phyloP scores from a whole-genome alignment of 1,140 invertebrate genomes.

The Panagrolaimus sp. region DNA sequence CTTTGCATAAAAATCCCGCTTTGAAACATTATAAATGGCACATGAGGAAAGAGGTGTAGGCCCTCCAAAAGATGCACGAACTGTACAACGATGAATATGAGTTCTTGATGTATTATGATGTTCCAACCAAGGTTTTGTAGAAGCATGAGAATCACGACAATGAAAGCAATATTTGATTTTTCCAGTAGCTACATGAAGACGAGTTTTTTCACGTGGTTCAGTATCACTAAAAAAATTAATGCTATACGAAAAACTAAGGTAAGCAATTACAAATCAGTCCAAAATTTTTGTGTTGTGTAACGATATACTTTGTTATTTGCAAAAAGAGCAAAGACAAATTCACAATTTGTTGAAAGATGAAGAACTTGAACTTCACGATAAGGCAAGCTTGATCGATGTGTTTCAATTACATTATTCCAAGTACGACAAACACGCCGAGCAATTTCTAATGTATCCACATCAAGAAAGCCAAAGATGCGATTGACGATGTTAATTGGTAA shows the following conservation, averaged over 20 bases:
- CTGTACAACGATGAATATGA: not conserved
- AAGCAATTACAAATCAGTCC: not conserved
- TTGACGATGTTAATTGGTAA: not conserved
- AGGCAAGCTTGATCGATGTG: not conserved
- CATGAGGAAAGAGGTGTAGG: not conserved
- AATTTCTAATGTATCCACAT: not conserved
- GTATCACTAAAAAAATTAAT: not conserved
- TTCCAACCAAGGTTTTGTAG: not conserved
- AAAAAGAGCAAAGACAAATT: not conserved
- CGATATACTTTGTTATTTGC: not conserved
- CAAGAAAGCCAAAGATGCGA: not conserved
- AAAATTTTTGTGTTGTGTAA: not conserved
- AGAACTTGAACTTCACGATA: not conserved
- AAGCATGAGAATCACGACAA: not conserved
- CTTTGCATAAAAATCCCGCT: not conserved
- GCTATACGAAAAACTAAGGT: not conserved
- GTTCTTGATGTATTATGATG: not conserved
- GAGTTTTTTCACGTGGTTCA: not conserved
- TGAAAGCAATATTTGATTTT: not conserved
- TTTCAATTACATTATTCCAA: conserved; percentile 3
- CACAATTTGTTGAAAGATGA: not conserved
- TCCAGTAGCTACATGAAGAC: not conserved
- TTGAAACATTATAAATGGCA: not conserved
- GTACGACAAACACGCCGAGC: not conserved
- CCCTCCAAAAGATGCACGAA: not conserved